Base-by-base conservation (phyloP, 2,888 invertebrate genomes). In the Chrysolina americana region DNA sequence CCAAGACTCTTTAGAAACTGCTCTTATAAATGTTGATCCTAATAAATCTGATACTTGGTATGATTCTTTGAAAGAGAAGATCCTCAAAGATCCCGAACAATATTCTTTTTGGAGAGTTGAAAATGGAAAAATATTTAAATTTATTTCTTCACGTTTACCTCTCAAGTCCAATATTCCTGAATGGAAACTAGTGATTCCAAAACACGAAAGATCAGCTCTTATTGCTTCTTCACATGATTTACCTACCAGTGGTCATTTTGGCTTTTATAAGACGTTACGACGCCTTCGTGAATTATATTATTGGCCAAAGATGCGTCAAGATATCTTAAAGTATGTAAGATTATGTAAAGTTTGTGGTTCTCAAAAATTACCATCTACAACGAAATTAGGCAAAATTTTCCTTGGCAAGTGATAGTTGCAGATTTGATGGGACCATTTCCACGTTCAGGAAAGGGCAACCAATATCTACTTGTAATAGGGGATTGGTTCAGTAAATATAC, bases 241-340 rank as follows among this genome's bases (percentile, higher is more conserved):
- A 44, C 44, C 44, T 9, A 44, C 44, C 9, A 44, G 44, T 44
- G 44, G 44, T 44, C 44, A 80, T 71, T 75, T 80, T 23, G 79
- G 78, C 17, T n/a, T 78, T 21, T 76, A 62, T 21, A 80, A 79
- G 68, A 81, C 80, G 47, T 36, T 81, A 74, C 62, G 74, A 3
- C 15, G 48, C 8, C 59, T 53, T 36, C 73, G 28, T 28, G 28
- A 28, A 28, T 28, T 28, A 28, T 28, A 28, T 28, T 28, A 28
- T 5, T 28, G 28, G 28, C 28, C 28, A 28, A 28, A 28, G 28
- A 28, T 28, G 28, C 28, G 28, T 5, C 28, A 28, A 28, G 28
- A 28, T 28, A 28, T 79, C 11, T 21, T 68, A 41, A 53, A 48
- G 10, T 78, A 71, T 69, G 68, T 78, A 28, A 48, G 8, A 9